Evolutionary conservation across 2,888 invertebrate genomes (phyloP), one percentile per base, ranked within the genome.

Genomic region (Hirtodrosophila histrioides): DNA sequence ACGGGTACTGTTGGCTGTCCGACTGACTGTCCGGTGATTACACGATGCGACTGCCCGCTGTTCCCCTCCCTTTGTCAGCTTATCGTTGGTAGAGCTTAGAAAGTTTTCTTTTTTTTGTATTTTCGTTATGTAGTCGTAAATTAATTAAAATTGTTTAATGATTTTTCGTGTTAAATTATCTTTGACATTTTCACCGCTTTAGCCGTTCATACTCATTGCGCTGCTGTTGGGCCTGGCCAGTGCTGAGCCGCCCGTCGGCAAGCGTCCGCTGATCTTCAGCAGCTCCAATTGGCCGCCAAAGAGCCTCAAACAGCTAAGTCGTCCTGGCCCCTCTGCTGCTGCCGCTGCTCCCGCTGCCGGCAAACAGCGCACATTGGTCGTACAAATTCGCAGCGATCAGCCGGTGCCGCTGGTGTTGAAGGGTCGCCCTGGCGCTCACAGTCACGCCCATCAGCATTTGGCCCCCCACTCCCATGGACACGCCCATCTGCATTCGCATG

Each of bases 371-470:
- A 90, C 91, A 0, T 48, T 92, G 17, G 90, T 92, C 3, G 87
- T 92, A 0, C 91, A 92, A 75, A 91, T 92, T 37, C 90, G 92
- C 23, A 91, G 91, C 55, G 91, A 91, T 69, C 88, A 90, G 61
- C 89, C 89, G 1, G 90, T 89, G 3, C 91, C 90, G 0, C 66
- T 92, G 46, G 86, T 91, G 0, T 53, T 91, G 0, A 92, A 91
- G 68, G 87, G 90, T 27, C 89, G 89, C 3, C 85, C 82, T 0
- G 74, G 68, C 6, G 17, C 56, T 0, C 83, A 79, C 8, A 49
- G 49, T 0, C 86, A 87, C 10, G 51, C 67, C 2, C 85, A 62
- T 54, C 76, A 70, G 61, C 75, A 74, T 49, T 39, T 58, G 37
- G 23, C 45, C 1, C 8, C 61, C 44, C 49, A 45, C 33, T 4